These are phyloP conservation scores for Leucoraja erinaceus DNA, from an alignment of 2,113 vertebrate genomes.

Conservation along the genomic window DNA sequence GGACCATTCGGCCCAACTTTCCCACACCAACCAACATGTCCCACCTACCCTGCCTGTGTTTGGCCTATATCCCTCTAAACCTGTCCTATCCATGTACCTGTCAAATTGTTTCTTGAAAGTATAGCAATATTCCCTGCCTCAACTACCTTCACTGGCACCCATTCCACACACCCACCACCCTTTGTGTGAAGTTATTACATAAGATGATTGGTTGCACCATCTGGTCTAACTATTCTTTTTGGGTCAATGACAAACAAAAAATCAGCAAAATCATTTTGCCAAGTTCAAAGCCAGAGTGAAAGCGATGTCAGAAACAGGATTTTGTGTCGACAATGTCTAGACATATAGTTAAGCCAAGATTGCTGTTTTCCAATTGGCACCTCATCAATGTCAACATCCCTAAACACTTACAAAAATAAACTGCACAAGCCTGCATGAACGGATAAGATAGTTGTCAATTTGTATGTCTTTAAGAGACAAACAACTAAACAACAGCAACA, in stretches of 20 bases:
- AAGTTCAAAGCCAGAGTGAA: neutral
- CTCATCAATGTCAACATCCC: neutral
- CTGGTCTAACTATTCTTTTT: neutral
- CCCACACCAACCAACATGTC: too few species aligned
- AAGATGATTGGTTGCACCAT: neutral
- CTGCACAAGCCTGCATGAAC: neutral
- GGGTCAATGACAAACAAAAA: neutral
- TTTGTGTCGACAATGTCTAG: conserved; percentile 7
- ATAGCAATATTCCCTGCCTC: too few species aligned
- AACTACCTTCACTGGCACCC: too few species aligned
- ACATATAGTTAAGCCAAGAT: conserved; percentile 2
- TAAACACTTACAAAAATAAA: neutral
- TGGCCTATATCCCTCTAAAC: too few species aligned
- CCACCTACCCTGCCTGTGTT: too few species aligned
- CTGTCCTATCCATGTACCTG: too few species aligned
- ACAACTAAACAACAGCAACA: neutral
- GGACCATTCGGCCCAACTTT: too few species aligned
- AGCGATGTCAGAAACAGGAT: neutral
- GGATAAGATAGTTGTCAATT: neutral
- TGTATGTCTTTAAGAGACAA: neutral
- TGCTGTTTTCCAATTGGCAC: conserved; percentile 24
- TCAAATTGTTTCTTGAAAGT: too few species aligned
- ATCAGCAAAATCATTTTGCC: conserved; percentile 11
- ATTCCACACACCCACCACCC: too few species aligned
- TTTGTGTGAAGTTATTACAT: neutral